phyloP scores from a whole-genome alignment of 2,888 invertebrate genomes.

The Agonum fuliginosum region DNA sequence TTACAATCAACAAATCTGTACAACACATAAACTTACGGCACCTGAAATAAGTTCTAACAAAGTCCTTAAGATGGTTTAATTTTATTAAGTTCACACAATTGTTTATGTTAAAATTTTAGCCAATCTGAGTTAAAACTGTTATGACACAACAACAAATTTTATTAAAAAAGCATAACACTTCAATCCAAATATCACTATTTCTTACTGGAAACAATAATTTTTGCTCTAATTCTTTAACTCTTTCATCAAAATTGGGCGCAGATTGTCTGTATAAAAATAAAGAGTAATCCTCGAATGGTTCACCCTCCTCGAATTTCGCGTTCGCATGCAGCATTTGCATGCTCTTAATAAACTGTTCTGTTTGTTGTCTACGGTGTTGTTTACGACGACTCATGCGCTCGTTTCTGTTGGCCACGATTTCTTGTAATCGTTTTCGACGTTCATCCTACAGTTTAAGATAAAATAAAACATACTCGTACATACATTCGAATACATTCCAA shows the following conservation, averaged over 20 bases:
- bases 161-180: constrained; percentile 24
- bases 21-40: not conserved
- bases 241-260: constrained; percentile 88
- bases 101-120: not conserved
- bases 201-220: constrained; percentile 84
- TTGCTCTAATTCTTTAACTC: constrained; percentile 87
- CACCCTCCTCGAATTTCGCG: constrained; percentile 78
- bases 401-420: constrained; percentile 81
- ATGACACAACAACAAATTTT: constrained; percentile 31
- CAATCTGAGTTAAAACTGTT: constrained; percentile 38
- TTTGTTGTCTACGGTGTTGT: constrained; percentile 83
- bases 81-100: not conserved
- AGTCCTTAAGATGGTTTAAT: too few relatives aligned
- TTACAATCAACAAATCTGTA: not conserved
- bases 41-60: too few relatives aligned
- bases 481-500: not conserved
- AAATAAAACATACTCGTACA: constrained; percentile 8
- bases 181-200: constrained; percentile 52
- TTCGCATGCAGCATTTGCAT: constrained; percentile 90
- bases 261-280: constrained; percentile 90
- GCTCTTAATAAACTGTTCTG: constrained; percentile 89
- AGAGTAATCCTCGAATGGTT: constrained; percentile 88
- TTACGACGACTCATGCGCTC: constrained; percentile 80
- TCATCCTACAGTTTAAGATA: constrained; percentile 77
- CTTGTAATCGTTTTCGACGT: constrained; percentile 83